A percentile compares a stretch with the other conserved stretches of the same genome.
These are phyloP conservation scores for Plagodis pulveraria DNA, from an alignment of 2,888 invertebrate species.

Conservation along the genomic window DNA sequence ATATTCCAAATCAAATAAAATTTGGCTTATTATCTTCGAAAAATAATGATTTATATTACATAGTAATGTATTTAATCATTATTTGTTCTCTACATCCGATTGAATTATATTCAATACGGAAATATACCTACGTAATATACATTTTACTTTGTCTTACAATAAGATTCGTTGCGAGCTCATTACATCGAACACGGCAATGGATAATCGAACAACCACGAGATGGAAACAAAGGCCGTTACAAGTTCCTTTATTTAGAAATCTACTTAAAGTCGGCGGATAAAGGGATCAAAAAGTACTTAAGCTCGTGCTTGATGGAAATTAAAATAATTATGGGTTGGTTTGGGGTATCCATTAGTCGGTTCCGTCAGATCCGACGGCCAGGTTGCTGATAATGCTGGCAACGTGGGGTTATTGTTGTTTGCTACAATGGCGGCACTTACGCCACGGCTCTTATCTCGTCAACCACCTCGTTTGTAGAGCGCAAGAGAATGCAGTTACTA, in stretches of 20 bases:
- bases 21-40: too few relatives aligned
- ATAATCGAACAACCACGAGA: slow-evolving; percentile 37
- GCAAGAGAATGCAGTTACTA: slow-evolving; percentile 6
- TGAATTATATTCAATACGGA: not conserved
- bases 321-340: slow-evolving; percentile 70
- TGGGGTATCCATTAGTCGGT: slow-evolving; percentile 68
- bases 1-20: too few relatives aligned
- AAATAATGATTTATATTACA: not conserved
- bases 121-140: not conserved
- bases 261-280: slow-evolving; percentile 54
- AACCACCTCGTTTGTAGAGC: slow-evolving; percentile 67
- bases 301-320: slow-evolving; percentile 66
- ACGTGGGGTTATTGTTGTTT: slow-evolving; percentile 68
- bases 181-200: slow-evolving; percentile 14
- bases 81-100: not conserved
- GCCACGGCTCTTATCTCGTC: slow-evolving; percentile 69
- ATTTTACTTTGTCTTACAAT: not conserved
- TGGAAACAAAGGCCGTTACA: slow-evolving; percentile 45
- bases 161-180: slow-evolving; percentile 8
- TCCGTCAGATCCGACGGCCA: slow-evolving; percentile 47
- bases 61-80: not conserved
- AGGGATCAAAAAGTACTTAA: slow-evolving; percentile 63
- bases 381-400: slow-evolving; percentile 65
- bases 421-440: slow-evolving; percentile 71
- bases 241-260: slow-evolving; percentile 53